Evolutionary conservation across 2,888 invertebrate species (phyloP).

Genomic region (Helobdella robusta): DNA sequence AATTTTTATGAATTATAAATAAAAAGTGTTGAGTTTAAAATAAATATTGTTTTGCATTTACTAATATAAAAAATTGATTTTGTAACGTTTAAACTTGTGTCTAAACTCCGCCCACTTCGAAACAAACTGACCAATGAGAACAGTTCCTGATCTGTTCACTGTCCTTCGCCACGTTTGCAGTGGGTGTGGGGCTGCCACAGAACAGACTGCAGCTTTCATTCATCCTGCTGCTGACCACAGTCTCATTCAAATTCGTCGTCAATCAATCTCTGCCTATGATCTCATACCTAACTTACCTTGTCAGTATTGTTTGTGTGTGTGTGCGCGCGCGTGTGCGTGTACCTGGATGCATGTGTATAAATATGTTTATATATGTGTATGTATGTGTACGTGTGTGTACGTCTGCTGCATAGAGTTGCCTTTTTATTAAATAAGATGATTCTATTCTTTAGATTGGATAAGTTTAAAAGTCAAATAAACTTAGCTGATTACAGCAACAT

Average conservation of each 20-base stretch:
- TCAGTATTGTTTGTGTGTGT: neutral
- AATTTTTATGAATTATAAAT: too few relatives aligned
- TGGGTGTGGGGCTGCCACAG: constrained; percentile 42
- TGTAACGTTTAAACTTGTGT: too few relatives aligned
- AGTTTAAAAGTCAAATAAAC: too few relatives aligned
- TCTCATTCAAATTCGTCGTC: constrained; percentile 48
- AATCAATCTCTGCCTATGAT: constrained; percentile 47
- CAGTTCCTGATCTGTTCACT: constrained; percentile 47
- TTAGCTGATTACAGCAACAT: neutral
- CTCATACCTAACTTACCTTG: constrained; percentile 47
- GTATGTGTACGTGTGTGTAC: constrained; percentile 3
- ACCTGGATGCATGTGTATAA: neutral
- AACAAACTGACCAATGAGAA: too few relatives aligned
- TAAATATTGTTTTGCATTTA: too few relatives aligned
- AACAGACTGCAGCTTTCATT: constrained; percentile 48
- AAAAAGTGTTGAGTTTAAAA: too few relatives aligned
- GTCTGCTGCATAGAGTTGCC: neutral
- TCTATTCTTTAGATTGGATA: neutral
- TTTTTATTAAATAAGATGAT: neutral
- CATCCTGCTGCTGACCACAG: constrained; percentile 46
- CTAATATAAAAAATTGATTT: too few relatives aligned
- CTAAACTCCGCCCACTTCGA: too few relatives aligned
- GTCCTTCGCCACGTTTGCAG: constrained; percentile 47
- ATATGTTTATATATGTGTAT: neutral
- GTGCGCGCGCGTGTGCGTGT: constrained; percentile 4